These are phyloP conservation scores for Malurus elegans DNA, from an alignment of 2,113 vertebrate genomes.

Conservation along the genomic window DNA sequence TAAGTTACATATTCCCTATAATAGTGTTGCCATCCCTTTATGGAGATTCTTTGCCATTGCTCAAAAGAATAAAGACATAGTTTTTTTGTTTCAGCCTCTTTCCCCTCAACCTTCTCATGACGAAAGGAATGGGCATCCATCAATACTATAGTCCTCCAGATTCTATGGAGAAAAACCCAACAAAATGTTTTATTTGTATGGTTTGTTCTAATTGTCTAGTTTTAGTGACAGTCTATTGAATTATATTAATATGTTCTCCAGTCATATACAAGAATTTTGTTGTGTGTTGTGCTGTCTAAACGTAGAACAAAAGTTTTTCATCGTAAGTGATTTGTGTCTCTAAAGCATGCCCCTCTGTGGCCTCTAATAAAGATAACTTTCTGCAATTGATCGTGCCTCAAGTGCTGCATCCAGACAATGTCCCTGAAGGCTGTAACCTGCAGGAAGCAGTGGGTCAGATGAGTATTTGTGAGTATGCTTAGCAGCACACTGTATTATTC, in stretches of 20 bases:
- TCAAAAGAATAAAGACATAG: neutral
- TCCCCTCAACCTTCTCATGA: neutral
- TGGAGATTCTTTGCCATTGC: neutral
- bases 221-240: neutral
- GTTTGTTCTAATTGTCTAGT: neutral
- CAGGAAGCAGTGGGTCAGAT: neutral
- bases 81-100: neutral
- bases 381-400: neutral
- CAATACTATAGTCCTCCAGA: neutral
- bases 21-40: neutral
- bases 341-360: neutral
- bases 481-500: neutral
- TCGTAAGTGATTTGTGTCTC: neutral
- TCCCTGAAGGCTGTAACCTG: neutral
- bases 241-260: neutral
- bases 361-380: neutral
- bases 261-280: neutral
- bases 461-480: neutral
- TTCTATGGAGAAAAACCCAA: neutral
- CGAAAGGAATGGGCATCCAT: neutral
- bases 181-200: neutral
- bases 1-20: neutral
- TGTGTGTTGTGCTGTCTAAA: neutral
- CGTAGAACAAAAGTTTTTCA: neutral
- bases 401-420: neutral